Evolutionary conservation across 2,797 vertebrate genomes (phyloP).

Genomic region (Hyperoplus immaculatus): DNA sequence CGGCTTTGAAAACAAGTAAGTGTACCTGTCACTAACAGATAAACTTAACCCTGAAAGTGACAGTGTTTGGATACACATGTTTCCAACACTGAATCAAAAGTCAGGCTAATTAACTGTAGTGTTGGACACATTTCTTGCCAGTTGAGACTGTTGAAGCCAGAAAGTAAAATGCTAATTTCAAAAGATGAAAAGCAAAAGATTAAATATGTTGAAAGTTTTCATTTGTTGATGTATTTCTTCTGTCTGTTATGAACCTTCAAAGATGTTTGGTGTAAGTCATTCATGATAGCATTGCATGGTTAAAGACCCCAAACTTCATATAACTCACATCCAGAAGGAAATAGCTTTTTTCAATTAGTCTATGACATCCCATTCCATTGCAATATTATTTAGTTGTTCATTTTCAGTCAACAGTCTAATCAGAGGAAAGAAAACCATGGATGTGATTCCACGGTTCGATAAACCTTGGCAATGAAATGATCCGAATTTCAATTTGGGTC

Average conservation of each 20-base stretch:
- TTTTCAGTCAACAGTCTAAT: conserved; percentile 44
- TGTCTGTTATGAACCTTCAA: conserved; percentile 1
- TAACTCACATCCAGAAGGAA: neutral
- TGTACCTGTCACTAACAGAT: conserved; percentile 8
- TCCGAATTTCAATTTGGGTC: conserved; percentile 24
- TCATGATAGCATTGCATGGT: neutral
- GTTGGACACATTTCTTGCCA: no score
- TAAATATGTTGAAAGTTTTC: neutral
- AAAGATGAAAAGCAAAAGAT: neutral
- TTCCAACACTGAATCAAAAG: neutral
- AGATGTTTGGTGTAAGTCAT: neutral
- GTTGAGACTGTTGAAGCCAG: no score
- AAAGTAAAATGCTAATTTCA: neutral
- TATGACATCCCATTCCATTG: neutral
- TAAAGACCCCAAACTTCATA: neutral
- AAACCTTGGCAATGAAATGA: conserved; percentile 42
- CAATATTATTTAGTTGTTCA: conserved; percentile 10
- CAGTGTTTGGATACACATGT: neutral
- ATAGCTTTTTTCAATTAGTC: conserved; percentile 13
- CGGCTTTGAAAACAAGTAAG: conserved; percentile 2
- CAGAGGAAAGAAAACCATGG: conserved; percentile 27
- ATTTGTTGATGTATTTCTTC: neutral
- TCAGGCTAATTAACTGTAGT: no score
- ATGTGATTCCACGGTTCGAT: conserved; percentile 38
- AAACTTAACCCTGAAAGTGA: conserved; percentile 6